Evolutionary conservation across 2,113 vertebrate genomes (phyloP).

Genomic region (Nothoprocta pentlandii): DNA sequence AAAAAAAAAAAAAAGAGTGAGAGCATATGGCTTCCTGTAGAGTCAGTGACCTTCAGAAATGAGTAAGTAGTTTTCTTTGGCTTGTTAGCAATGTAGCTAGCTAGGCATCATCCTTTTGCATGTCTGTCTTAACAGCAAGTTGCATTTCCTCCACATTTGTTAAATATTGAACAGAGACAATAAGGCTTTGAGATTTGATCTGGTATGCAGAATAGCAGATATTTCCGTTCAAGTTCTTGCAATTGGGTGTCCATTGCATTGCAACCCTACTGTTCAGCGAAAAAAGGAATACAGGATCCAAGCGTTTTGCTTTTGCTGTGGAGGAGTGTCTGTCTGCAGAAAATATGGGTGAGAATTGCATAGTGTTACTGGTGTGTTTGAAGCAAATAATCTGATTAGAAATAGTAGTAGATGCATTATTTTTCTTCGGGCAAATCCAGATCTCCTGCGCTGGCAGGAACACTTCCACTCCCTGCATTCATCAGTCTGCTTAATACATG

Average conservation of each 20-base stretch:
- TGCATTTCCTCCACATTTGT: not conserved
- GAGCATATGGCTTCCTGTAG: not conserved
- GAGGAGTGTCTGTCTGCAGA: not conserved
- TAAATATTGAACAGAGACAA: not conserved
- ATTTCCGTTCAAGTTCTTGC: not conserved
- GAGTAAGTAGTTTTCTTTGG: constrained; percentile 32
- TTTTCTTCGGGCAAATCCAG: not conserved
- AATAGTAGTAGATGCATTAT: not conserved
- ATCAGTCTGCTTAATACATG: not conserved
- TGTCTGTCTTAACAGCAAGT: not conserved
- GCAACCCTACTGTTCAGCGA: not conserved
- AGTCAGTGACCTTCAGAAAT: constrained; percentile 69
- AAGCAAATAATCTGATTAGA: not conserved
- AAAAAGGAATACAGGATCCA: constrained; percentile 11
- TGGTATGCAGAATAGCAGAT: not conserved
- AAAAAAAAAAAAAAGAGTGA: constrained; percentile 14
- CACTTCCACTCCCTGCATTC: not conserved
- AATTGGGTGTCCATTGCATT: not conserved
- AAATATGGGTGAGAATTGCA: not conserved
- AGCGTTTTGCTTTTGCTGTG: not conserved
- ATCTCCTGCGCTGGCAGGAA: not conserved
- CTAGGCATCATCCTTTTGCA: not conserved
- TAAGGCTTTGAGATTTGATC: not conserved
- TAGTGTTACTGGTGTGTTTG: not conserved
- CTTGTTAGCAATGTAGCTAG: not conserved